A percentile compares a stretch with the other conserved stretches of the same genome.
These are phyloP conservation scores for Eupeodes corollae DNA, from an alignment of 1,140 invertebrate genomes.

Conservation along the genomic window DNA sequence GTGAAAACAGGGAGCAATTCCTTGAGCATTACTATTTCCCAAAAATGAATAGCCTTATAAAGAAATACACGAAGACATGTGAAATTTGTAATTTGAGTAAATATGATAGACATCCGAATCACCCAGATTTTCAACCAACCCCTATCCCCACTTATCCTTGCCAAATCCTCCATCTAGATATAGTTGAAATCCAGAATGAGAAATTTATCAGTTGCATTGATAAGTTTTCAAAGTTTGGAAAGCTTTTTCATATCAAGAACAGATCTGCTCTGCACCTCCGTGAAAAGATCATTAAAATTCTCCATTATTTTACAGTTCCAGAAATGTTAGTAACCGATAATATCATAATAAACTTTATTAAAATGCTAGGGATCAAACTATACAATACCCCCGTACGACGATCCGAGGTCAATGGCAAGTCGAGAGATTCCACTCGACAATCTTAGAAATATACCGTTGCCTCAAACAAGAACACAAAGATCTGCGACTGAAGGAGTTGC, in stretches of 20 bases:
- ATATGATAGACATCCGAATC: conserved; percentile 4
- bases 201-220: conserved; percentile 4
- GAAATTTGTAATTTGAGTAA: conserved; percentile 4
- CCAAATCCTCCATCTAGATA: conserved; percentile 5
- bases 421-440: no score
- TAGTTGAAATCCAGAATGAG: neutral
- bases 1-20: conserved; percentile 5
- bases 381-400: conserved; percentile 2
- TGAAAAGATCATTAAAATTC: no score
- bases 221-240: conserved; percentile 8
- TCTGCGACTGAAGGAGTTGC: neutral
- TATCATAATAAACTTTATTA: neutral
- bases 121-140: conserved; percentile 3
- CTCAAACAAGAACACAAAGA: neutral
- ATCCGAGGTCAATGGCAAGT: conserved; percentile 4
- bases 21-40: conserved; percentile 7
- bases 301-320: no score
- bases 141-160: conserved; percentile 2
- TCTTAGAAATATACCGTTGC: conserved; percentile 6
- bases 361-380: neutral
- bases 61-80: conserved; percentile 3
- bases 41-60: conserved; percentile 2
- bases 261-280: neutral
- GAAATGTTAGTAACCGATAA: conserved; percentile 1
- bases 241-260: conserved; percentile 5